phyloP scores from a whole-genome alignment of 2,797 vertebrate species.

The Harpagifer antarcticus region DNA sequence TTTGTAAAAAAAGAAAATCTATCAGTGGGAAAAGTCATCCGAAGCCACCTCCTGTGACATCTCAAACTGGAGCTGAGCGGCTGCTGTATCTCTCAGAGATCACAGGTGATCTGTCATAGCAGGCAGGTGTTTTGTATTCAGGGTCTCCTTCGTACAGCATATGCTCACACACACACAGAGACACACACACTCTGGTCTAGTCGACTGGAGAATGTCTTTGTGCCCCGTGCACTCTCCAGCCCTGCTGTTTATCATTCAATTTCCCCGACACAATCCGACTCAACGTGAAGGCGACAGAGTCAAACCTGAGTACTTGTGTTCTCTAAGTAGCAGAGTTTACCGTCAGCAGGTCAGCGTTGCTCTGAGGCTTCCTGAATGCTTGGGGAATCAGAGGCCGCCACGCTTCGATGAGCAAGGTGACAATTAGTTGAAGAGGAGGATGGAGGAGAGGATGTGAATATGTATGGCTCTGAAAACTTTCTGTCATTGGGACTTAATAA shows the following conservation, averaged over 20 bases:
- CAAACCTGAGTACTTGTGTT: constrained; percentile 36
- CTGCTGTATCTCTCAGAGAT: constrained; percentile 66
- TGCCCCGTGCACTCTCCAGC: constrained; percentile 49
- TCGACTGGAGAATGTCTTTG: constrained; percentile 52
- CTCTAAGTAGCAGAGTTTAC: constrained; percentile 50
- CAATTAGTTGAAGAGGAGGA: constrained; percentile 69
- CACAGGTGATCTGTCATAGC: constrained; percentile 82
- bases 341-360: constrained; percentile 44
- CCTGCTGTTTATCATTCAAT: constrained; percentile 62
- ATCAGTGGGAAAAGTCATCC: constrained; percentile 61
- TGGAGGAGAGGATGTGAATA: constrained; percentile 13
- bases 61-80: constrained; percentile 66
- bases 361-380: constrained; percentile 45
- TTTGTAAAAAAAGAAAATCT: constrained; percentile 57
- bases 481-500: constrained; percentile 69
- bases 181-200: constrained; percentile 12
- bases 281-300: constrained; percentile 42
- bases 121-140: constrained; percentile 81
- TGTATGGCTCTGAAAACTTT: constrained; percentile 7
- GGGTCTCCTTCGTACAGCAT: constrained; percentile 67
- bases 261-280: constrained; percentile 52
- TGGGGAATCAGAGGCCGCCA: constrained; percentile 41
- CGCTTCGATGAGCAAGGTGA: constrained; percentile 55
- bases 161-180: constrained; percentile 44
- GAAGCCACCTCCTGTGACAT: constrained; percentile 68